Conservation (phyloP, 2,113 vertebrate species). For the Psilopsiagon aurifrons region DNA sequence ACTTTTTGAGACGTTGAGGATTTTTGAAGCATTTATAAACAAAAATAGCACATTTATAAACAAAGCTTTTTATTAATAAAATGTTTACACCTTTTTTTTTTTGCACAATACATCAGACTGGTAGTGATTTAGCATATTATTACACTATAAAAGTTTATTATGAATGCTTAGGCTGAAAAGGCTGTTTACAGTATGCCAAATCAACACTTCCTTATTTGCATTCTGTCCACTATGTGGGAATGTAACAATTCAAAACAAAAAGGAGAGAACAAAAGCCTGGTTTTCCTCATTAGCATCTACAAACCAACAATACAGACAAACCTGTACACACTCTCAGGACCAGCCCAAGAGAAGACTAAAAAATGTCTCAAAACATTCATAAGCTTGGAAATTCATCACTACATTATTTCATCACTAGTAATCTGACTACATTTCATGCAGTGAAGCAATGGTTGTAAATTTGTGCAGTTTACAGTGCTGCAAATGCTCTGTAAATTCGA, state of each 20-base stretch:
- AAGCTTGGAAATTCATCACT: constrained; percentile 60
- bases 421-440: constrained; percentile 57
- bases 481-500: constrained; percentile 45
- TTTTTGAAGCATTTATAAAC: constrained; percentile 13
- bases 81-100: constrained; percentile 76
- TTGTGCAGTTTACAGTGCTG: constrained; percentile 56
- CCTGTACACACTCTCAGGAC: constrained; percentile 82
- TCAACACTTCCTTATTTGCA: constrained; percentile 53
- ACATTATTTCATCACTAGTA: constrained; percentile 42
- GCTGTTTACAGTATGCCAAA: constrained; percentile 62
- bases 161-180: constrained; percentile 64
- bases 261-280: constrained; percentile 53
- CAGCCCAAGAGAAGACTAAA: constrained; percentile 87
- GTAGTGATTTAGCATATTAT: constrained; percentile 70
- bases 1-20: not conserved
- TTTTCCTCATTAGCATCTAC: constrained; percentile 74
- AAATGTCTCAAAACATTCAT: constrained; percentile 65
- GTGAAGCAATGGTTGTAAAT: constrained; percentile 33
- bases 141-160: constrained; percentile 70
- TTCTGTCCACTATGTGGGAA: constrained; percentile 39
- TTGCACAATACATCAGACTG: constrained; percentile 77
- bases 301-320: constrained; percentile 77
- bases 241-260: constrained; percentile 52
- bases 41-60: constrained; percentile 64
- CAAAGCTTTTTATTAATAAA: constrained; percentile 88